phyloP scores from a whole-genome alignment of 2,888 invertebrate genomes.

The Drosophila mayaguana region DNA sequence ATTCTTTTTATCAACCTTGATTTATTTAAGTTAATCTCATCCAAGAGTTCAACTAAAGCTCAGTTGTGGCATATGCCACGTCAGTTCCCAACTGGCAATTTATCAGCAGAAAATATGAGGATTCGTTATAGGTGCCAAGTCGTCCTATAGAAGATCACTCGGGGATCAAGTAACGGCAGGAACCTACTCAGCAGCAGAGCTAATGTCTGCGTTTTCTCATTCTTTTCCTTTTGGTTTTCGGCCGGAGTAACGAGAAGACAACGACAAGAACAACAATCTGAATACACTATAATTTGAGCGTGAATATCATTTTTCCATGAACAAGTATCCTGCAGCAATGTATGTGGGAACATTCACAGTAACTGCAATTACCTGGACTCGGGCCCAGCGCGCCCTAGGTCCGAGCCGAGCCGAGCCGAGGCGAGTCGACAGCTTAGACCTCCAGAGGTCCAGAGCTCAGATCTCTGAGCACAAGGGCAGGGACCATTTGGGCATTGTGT shows the following conservation, averaged over 20 bases:
- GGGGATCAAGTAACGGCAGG: slow-evolving; percentile 4
- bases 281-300: slow-evolving; percentile 79
- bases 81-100: slow-evolving; percentile 44
- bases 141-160: slow-evolving; percentile 32
- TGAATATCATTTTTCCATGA: slow-evolving; percentile 82
- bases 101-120: slow-evolving; percentile 54
- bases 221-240: slow-evolving; percentile 27
- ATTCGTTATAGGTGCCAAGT: slow-evolving; percentile 43
- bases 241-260: slow-evolving; percentile 10
- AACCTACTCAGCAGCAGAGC: background rate
- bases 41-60: too few relatives aligned
- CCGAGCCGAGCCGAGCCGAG: slow-evolving; percentile 8
- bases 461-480: slow-evolving; percentile 21
- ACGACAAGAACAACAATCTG: slow-evolving; percentile 43
- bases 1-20: too few relatives aligned
- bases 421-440: background rate
- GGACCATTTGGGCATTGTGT: slow-evolving; percentile 43
- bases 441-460: background rate
- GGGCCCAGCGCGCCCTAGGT: slow-evolving; percentile 22
- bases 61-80: background rate
- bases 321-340: slow-evolving; percentile 79
- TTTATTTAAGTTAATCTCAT: too few relatives aligned
- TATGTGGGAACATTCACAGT: slow-evolving; percentile 81
- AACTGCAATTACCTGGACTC: slow-evolving; percentile 74
- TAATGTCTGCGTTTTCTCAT: background rate